Conservation (phyloP, 2,888 invertebrate species). For the Gymnosoma rotundatum region DNA sequence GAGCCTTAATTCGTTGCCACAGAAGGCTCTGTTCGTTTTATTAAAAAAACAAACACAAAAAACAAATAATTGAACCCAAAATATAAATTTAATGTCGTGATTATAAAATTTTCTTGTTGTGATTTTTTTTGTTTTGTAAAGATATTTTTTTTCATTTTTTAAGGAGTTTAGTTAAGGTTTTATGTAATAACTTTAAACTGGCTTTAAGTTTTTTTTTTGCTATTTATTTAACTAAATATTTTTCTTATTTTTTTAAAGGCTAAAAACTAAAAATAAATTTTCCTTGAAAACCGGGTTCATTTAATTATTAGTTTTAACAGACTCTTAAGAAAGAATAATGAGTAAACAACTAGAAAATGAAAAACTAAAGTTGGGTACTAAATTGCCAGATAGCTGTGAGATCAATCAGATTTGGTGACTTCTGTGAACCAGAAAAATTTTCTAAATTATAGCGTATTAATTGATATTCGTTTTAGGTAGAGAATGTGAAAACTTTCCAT, state of each 20-base stretch:
- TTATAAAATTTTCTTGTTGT: neutral
- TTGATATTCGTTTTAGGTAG: no score
- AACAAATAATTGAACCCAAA: constrained; percentile 7
- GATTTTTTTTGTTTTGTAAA: neutral
- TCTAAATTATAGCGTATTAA: no score
- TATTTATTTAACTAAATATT: neutral
- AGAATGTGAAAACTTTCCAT: no score
- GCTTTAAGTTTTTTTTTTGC: neutral
- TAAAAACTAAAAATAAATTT: no score
- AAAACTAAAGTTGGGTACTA: no score
- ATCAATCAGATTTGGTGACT: no score
- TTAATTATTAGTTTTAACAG: no score
- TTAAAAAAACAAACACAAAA: neutral
- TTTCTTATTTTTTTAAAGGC: neutral
- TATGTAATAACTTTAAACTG: constrained; percentile 10
- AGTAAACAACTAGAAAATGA: no score
- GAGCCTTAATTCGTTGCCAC: constrained; percentile 33
- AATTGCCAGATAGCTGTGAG: no score
- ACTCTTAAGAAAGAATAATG: no score
- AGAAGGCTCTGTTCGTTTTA: constrained; percentile 48
- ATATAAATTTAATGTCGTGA: constrained; percentile 44
- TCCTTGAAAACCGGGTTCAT: no score
- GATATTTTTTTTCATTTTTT: neutral
- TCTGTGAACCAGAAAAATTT: no score
- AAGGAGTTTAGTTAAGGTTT: constrained; percentile 16